Conservation (phyloP, 2,113 vertebrate genomes). For the Tenrec ecaudatus region DNA sequence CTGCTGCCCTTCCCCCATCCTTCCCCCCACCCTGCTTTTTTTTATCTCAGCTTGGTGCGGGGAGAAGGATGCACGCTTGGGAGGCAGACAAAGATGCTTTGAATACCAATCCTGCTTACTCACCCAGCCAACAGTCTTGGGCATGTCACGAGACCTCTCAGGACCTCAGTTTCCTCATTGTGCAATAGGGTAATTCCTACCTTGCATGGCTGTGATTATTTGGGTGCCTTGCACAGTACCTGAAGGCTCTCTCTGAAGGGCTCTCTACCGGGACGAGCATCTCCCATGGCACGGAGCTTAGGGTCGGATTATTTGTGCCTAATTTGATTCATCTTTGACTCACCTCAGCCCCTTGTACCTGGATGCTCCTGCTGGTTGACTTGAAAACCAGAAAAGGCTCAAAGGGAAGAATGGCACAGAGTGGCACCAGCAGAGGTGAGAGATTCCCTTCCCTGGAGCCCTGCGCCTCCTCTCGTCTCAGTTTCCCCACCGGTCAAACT, state of each 20-base stretch:
- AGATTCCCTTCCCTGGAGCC: not conserved
- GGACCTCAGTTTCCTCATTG: constrained; percentile 59
- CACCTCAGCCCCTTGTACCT: not conserved
- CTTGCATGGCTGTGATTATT: not conserved
- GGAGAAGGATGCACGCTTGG: constrained; percentile 32
- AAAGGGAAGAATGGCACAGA: not conserved
- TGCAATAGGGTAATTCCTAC: not conserved
- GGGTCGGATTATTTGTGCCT: not conserved
- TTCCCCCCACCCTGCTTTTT: not conserved
- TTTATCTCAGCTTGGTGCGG: constrained; percentile 57
- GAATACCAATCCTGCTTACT: constrained; percentile 54
- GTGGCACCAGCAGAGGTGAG: not conserved
- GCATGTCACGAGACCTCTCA: constrained; percentile 9
- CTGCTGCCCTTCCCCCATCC: constrained; percentile 24
- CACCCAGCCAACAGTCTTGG: not conserved
- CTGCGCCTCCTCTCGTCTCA: not conserved
- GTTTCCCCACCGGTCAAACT: constrained; percentile 44
- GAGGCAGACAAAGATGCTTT: constrained; percentile 45
- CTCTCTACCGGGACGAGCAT: not conserved
- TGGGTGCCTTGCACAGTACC: not conserved
- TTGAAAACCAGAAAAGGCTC: not conserved
- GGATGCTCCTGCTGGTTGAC: not conserved
- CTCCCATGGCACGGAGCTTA: not conserved
- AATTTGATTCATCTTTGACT: not conserved
- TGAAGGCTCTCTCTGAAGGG: not conserved